Evolutionary conservation across 2,113 vertebrate species (phyloP).

Genomic region (Carassius carassius): DNA sequence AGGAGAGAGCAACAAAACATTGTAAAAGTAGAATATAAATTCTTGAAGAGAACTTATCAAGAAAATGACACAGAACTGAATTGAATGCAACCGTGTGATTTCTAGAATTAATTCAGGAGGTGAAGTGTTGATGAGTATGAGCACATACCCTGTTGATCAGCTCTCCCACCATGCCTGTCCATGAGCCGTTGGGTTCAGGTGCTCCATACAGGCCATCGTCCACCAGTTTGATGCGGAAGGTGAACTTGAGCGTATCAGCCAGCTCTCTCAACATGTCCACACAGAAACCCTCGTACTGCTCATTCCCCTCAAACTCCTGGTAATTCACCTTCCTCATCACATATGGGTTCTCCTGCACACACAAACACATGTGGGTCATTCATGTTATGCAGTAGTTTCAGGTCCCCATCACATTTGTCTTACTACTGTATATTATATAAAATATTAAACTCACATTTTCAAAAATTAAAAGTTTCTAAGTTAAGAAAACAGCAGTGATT

Average conservation of each 20-base stretch:
- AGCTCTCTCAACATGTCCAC: slow-evolving; percentile 92
- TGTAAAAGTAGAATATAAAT: slow-evolving; percentile 22
- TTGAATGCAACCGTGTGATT: slow-evolving; percentile 22
- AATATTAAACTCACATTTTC: neutral
- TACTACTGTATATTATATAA: neutral
- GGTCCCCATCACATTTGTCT: neutral
- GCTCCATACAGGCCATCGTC: slow-evolving; percentile 89
- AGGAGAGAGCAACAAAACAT: neutral
- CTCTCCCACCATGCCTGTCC: slow-evolving; percentile 94
- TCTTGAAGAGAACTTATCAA: slow-evolving; percentile 44
- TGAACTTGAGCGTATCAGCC: slow-evolving; percentile 85
- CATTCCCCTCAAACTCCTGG: slow-evolving; percentile 79
- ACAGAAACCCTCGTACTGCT: slow-evolving; percentile 90
- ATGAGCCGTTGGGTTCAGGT: slow-evolving; percentile 88
- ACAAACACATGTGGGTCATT: neutral
- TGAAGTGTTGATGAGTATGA: neutral
- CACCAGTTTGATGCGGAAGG: slow-evolving; percentile 86
- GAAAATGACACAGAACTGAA: slow-evolving; percentile 57
- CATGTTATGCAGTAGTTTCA: neutral
- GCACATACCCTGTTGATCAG: slow-evolving; percentile 85
- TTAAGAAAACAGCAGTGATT: neutral
- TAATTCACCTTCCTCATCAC: slow-evolving; percentile 86
- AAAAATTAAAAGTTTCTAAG: too few relatives aligned
- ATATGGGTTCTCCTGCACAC: slow-evolving; percentile 85
- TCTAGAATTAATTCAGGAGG: neutral